Evolutionary conservation across 2,113 vertebrate genomes (phyloP).

Genomic region (Cochlearius cochlearius): DNA sequence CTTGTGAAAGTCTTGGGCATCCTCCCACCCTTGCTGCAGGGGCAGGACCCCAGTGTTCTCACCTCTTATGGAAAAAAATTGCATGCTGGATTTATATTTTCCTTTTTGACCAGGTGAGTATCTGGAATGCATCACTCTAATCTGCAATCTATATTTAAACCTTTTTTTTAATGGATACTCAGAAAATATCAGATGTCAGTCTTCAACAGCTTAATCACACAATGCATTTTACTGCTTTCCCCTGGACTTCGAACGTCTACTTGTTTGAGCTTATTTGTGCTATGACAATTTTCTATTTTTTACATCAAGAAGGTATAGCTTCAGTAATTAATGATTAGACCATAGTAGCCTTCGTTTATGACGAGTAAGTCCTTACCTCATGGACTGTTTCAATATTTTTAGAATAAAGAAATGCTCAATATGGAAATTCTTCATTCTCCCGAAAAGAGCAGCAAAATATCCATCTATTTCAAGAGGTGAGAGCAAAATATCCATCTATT

Average conservation of each 20-base stretch:
- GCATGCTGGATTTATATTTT: neutral
- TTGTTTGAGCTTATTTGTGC: neutral
- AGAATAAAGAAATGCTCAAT: neutral
- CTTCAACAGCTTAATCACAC: neutral
- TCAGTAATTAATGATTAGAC: neutral
- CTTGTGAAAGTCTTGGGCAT: neutral
- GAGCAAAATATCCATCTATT: neutral
- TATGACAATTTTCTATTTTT: neutral
- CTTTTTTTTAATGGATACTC: neutral
- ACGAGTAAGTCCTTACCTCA: neutral
- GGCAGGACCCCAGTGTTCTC: neutral
- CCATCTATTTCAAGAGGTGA: neutral
- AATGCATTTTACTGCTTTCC: neutral
- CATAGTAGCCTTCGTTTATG: neutral
- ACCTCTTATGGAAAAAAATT: neutral
- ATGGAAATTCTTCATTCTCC: neutral
- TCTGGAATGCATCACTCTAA: neutral
- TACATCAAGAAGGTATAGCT: neutral
- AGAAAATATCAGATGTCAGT: neutral
- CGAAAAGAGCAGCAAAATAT: neutral
- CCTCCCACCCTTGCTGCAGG: neutral
- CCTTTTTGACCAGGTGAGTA: neutral
- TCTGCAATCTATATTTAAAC: neutral
- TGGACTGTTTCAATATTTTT: neutral
- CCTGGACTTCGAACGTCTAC: neutral